phyloP scores from a whole-genome alignment of 2,888 invertebrate species.

The Polydesmus complanatus region DNA sequence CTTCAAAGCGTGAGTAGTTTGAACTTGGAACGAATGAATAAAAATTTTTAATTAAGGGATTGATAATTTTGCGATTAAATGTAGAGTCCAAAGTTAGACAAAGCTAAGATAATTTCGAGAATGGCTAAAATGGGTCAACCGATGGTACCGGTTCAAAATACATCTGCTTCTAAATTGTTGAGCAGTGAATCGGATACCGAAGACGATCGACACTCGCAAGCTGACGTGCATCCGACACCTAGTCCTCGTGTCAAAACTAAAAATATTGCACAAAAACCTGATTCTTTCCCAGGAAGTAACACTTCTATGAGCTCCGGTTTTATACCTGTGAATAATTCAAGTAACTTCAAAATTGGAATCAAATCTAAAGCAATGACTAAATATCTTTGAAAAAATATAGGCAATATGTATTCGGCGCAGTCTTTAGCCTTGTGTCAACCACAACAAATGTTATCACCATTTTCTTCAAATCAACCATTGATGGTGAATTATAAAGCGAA shows the following conservation, averaged over 20 bases:
- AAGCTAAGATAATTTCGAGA: constrained; percentile 18
- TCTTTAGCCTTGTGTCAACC: background rate
- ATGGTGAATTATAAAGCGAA: background rate
- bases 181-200: constrained; percentile 18
- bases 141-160: constrained; percentile 17
- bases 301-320: no score
- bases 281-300: no score
- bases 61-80: background rate
- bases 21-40: background rate
- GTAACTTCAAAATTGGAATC: no score
- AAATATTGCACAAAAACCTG: no score
- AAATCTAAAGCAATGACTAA: no score
- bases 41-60: background rate
- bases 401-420: background rate
- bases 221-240: background rate
- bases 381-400: no score
- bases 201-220: background rate
- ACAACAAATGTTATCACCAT: background rate
- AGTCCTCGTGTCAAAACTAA: no score
- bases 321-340: no score
- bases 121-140: constrained; percentile 19
- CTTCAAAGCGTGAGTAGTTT: constrained; percentile 8
- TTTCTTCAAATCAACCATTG: background rate
- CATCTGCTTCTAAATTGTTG: constrained; percentile 5
- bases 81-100: constrained; percentile 14